Conservation (phyloP, 2,113 vertebrate species). For the Taurulus bubalis region DNA sequence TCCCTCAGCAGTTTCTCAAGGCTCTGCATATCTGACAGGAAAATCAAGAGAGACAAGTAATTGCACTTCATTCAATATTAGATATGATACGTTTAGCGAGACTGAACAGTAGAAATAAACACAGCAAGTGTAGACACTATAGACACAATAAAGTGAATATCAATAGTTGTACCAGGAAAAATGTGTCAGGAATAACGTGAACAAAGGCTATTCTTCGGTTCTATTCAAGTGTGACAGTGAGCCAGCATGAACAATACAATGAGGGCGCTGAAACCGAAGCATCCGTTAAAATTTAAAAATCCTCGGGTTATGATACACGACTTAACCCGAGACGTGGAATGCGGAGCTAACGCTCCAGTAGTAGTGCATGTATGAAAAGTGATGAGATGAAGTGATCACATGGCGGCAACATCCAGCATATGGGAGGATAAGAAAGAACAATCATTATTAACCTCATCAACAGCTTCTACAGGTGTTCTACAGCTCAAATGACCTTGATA, state of each 20-base stretch:
- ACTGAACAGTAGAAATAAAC: background rate
- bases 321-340: background rate
- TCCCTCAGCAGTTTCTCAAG: constrained; percentile 95
- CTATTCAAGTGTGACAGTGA: background rate
- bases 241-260: background rate
- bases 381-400: background rate
- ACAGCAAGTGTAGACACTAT: no score
- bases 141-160: no score
- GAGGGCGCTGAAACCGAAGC: background rate
- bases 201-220: constrained; percentile 2
- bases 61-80: background rate
- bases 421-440: background rate
- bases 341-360: background rate
- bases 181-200: background rate
- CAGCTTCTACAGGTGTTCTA: no score
- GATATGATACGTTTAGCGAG: background rate
- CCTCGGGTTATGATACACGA: background rate
- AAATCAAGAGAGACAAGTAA: background rate
- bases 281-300: background rate
- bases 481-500: no score
- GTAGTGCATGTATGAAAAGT: background rate
- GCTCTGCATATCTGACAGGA: constrained; percentile 92
- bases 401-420: background rate
- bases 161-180: background rate
- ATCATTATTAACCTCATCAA: no score